Conservation (phyloP, 1,140 invertebrate species). For the Acromyrmex heyeri region DNA sequence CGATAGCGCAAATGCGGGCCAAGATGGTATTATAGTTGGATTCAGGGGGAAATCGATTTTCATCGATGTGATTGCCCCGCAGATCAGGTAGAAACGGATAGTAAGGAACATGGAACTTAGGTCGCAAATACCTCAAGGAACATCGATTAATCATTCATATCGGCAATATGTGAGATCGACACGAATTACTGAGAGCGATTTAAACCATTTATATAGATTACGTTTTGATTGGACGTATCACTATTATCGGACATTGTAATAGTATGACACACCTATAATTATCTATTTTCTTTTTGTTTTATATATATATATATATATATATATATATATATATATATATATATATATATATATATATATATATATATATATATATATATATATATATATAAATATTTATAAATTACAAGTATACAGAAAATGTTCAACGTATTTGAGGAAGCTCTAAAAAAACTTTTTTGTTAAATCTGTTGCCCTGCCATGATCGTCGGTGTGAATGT, state of each 20-base stretch:
- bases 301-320: not conserved
- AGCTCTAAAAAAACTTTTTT: not conserved
- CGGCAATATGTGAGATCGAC: slow-evolving; percentile 57
- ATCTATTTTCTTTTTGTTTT: not conserved
- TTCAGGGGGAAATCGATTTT: slow-evolving; percentile 56
- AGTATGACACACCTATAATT: not conserved
- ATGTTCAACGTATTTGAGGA: not conserved
- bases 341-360: too few species aligned
- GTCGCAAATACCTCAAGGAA: slow-evolving; percentile 53
- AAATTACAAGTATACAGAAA: too few species aligned
- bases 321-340: too few species aligned
- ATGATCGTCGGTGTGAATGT: not conserved
- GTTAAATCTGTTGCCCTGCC: slow-evolving; percentile 4
- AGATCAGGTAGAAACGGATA: slow-evolving; percentile 53
- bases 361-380: not conserved
- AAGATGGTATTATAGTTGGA: slow-evolving; percentile 66
- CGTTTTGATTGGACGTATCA: slow-evolving; percentile 3
- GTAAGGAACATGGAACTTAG: slow-evolving; percentile 54
- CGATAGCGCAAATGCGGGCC: slow-evolving; percentile 68
- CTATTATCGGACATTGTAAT: not conserved
- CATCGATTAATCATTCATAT: slow-evolving; percentile 66
- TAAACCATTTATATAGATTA: slow-evolving; percentile 63
- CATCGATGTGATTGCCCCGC: slow-evolving; percentile 57
- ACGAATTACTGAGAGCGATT: slow-evolving; percentile 42
- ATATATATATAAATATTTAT: not conserved